phyloP scores from a whole-genome alignment of 2,888 invertebrate genomes.

The Ophion slaviceki region DNA sequence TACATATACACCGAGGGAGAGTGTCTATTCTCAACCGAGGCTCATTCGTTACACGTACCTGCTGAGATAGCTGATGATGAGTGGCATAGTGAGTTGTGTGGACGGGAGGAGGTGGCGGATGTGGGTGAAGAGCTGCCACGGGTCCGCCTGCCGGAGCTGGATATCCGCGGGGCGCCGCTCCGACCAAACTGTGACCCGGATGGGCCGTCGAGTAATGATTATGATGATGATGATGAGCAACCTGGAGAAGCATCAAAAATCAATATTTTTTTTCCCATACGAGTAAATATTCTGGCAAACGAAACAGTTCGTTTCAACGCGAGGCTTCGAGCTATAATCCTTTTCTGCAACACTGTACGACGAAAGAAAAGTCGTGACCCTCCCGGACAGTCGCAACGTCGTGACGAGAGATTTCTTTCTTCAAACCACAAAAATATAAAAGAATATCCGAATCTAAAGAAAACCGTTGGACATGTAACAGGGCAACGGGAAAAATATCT shows the following conservation, averaged over 20 bases:
- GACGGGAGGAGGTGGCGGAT: slow-evolving; percentile 76
- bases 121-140: slow-evolving; percentile 79
- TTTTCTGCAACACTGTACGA: too few relatives aligned
- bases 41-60: slow-evolving; percentile 69
- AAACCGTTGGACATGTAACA: not conserved
- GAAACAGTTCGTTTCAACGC: not conserved
- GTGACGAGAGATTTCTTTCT: too few relatives aligned
- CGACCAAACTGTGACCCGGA: slow-evolving; percentile 79
- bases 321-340: too few relatives aligned
- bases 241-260: slow-evolving; percentile 66
- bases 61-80: slow-evolving; percentile 81
- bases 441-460: too few relatives aligned
- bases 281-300: not conserved
- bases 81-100: slow-evolving; percentile 79
- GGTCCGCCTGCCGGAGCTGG: slow-evolving; percentile 80
- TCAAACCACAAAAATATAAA: too few relatives aligned
- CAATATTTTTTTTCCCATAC: not conserved
- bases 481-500: not conserved
- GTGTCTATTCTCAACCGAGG: not conserved
- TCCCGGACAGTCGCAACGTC: too few relatives aligned
- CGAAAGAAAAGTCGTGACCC: too few relatives aligned
- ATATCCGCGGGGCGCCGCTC: slow-evolving; percentile 79
- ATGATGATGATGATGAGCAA: slow-evolving; percentile 76
- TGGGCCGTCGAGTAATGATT: slow-evolving; percentile 78
- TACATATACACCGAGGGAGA: too few relatives aligned